These are phyloP conservation scores for Rhinella marina DNA, from an alignment of 2,797 vertebrate species.

Conservation along the genomic window DNA sequence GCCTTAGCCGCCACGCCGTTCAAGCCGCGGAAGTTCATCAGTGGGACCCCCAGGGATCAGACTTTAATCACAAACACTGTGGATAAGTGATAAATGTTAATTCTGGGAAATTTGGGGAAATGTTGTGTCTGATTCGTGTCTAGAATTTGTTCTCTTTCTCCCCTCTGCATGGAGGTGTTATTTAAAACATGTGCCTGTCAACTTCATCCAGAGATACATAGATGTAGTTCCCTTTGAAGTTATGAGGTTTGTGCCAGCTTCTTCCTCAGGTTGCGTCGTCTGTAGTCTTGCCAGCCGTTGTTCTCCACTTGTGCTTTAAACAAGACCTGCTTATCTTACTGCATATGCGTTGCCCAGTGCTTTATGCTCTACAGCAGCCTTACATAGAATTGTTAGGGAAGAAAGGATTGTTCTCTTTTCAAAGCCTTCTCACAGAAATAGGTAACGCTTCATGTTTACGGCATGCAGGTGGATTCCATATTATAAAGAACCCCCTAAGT, in stretches of 20 bases:
- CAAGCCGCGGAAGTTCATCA: too few relatives aligned
- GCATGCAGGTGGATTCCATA: too few relatives aligned
- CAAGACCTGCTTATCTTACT: conserved; percentile 28
- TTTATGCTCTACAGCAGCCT: neutral
- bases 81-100: too few relatives aligned
- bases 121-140: neutral
- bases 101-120: too few relatives aligned
- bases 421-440: neutral
- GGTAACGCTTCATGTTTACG: neutral
- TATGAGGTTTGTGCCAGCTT: conserved; percentile 33
- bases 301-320: conserved; percentile 2
- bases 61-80: too few relatives aligned
- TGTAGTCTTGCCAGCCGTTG: conserved; percentile 39
- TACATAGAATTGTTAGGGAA: neutral
- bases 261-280: conserved; percentile 11
- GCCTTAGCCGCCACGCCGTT: too few relatives aligned
- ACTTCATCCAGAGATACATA: conserved; percentile 46
- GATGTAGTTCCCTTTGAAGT: conserved; percentile 31
- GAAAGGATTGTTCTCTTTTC: neutral
- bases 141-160: neutral
- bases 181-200: conserved; percentile 44
- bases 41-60: too few relatives aligned
- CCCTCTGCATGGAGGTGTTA: conserved; percentile 21
- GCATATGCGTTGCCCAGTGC: neutral
- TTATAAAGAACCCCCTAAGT: neutral